phyloP scores from a whole-genome alignment of 2,797 vertebrate species.

The Urophycis tenuis region DNA sequence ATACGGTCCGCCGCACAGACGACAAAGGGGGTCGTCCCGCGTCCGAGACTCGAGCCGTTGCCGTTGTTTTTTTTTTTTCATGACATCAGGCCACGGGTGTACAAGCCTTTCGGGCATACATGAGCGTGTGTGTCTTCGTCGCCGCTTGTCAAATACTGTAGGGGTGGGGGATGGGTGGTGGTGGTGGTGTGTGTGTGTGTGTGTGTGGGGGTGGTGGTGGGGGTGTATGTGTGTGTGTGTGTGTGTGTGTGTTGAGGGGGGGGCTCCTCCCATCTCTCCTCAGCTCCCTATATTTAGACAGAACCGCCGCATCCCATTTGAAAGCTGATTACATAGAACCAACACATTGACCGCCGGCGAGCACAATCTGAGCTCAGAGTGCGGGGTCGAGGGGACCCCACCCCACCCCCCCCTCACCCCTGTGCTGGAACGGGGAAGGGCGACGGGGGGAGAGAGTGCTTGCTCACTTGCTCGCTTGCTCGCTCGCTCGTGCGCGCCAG shows the following conservation, averaged over 20 bases:
- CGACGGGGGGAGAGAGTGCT: constrained; percentile 36
- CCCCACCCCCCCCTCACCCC: constrained; percentile 32
- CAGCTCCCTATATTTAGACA: constrained; percentile 41
- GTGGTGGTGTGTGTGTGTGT: too few species aligned
- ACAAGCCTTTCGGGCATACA: constrained; percentile 39
- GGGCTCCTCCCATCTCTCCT: constrained; percentile 35
- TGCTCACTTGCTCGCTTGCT: too few species aligned
- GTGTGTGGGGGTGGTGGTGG: too few species aligned
- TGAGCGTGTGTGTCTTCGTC: constrained; percentile 33
- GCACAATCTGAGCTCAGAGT: constrained; percentile 37
- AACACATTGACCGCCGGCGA: constrained; percentile 33
- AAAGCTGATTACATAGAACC: constrained; percentile 46
- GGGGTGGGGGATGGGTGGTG: too few species aligned
- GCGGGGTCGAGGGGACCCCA: constrained; percentile 21
- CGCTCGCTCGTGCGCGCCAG: too few species aligned
- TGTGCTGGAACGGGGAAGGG: constrained; percentile 25
- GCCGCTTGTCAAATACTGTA: constrained; percentile 30
- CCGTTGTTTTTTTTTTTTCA: constrained; percentile 53
- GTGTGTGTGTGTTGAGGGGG: too few species aligned
- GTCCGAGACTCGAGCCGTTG: constrained; percentile 49
- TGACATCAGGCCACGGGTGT: constrained; percentile 41
- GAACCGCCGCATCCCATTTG: constrained; percentile 31
- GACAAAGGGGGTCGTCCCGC: constrained; percentile 28
- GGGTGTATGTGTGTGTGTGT: too few species aligned
- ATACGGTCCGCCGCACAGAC: neutral